These are phyloP conservation scores for Dasyurus viverrinus DNA, from an alignment of 2,113 vertebrate species.

Conservation along the genomic window DNA sequence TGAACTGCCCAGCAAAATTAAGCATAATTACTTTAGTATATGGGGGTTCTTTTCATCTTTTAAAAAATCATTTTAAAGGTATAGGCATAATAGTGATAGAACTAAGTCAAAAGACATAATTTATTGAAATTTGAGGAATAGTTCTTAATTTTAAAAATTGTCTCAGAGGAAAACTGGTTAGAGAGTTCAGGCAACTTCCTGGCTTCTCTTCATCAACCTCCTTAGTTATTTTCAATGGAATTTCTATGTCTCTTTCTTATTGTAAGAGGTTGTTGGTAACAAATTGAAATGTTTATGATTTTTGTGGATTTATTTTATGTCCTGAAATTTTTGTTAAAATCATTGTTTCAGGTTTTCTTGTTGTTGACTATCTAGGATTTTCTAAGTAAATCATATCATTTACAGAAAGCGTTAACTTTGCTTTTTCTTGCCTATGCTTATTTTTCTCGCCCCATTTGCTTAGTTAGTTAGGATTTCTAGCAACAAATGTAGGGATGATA, in stretches of 20 bases:
- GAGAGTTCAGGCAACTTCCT: too few species aligned
- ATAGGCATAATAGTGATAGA: too few species aligned
- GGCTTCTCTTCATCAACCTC: not conserved
- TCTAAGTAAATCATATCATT: not conserved
- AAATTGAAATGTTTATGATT: not conserved
- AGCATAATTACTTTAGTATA: too few species aligned
- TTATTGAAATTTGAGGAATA: too few species aligned
- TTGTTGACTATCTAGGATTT: not conserved
- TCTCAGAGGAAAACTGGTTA: too few species aligned
- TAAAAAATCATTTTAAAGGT: too few species aligned
- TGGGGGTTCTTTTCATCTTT: too few species aligned
- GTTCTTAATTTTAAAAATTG: too few species aligned
- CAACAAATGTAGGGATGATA: not conserved
- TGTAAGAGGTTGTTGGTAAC: not conserved
- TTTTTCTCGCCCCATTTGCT: not conserved
- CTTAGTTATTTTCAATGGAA: not conserved
- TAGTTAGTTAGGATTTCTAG: not conserved
- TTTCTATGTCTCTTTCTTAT: not conserved
- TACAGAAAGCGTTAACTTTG: not conserved
- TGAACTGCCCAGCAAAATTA: too few species aligned
- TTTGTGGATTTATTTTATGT: not conserved
- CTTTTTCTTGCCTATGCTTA: not conserved
- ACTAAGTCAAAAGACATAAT: too few species aligned
- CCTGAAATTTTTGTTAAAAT: not conserved
- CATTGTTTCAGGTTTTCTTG: not conserved